Evolutionary conservation across 1,140 invertebrate species (phyloP).

Genomic region (Anoplophora glabripennis): DNA sequence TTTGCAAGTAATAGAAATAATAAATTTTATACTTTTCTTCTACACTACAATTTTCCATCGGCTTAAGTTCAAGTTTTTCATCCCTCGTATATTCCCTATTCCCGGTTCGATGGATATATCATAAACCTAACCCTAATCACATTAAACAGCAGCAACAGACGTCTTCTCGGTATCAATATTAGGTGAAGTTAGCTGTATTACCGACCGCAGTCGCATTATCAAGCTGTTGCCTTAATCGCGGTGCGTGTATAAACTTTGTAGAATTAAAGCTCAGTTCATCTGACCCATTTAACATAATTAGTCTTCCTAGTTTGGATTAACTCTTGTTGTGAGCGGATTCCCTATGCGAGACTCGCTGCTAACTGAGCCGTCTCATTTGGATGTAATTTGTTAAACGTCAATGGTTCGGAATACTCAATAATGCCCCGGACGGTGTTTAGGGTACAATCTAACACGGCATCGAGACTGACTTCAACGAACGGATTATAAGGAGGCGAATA

Average conservation of each 20-base stretch:
- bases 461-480: too few relatives aligned
- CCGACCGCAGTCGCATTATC: conserved; percentile 30
- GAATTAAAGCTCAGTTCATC: conserved; percentile 27
- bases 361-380: conserved; percentile 15
- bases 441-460: too few relatives aligned
- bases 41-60: too few relatives aligned
- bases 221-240: conserved; percentile 28
- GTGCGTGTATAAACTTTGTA: conserved; percentile 19
- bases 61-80: too few relatives aligned
- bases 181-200: conserved; percentile 20
- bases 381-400: conserved; percentile 4
- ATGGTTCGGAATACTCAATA: background rate
- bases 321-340: conserved; percentile 18
- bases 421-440: too few relatives aligned
- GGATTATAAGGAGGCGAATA: too few relatives aligned
- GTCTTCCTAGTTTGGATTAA: conserved; percentile 24
- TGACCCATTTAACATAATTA: conserved; percentile 31
- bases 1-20: too few relatives aligned
- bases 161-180: conserved; percentile 13
- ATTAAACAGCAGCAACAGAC: too few relatives aligned
- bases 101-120: too few relatives aligned
- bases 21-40: too few relatives aligned
- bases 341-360: conserved; percentile 9
- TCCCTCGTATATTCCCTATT: too few relatives aligned
- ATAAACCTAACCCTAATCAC: too few relatives aligned